Percentiles rank a stretch among this genome's conserved stretches.
Conservation (phyloP, 1,140 invertebrate species). For the Cydia splendana region DNA sequence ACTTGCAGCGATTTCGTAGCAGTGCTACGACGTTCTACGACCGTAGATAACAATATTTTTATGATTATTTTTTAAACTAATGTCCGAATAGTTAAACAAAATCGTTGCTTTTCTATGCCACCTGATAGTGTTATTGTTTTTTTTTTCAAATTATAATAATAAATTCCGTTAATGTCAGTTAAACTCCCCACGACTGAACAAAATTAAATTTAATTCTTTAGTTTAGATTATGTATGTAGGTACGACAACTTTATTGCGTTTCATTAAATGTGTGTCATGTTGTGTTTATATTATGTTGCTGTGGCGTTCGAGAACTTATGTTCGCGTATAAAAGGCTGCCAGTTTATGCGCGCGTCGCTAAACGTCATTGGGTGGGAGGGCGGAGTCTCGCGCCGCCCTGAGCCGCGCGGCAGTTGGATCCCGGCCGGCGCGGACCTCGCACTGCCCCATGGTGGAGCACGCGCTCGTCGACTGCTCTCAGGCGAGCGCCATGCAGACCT, state of each 20-base stretch:
- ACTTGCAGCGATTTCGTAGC: not conserved
- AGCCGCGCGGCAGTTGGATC: conserved; percentile 64
- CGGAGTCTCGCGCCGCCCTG: conserved; percentile 70
- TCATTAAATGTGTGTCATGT: conserved; percentile 53
- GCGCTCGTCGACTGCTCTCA: conserved; percentile 71
- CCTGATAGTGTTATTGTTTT: not conserved
- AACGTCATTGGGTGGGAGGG: conserved; percentile 74
- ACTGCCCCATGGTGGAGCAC: conserved; percentile 75
- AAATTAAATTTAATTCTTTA: not conserved
- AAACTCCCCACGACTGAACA: not conserved
- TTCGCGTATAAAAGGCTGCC: conserved; percentile 63
- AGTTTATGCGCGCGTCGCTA: conserved; percentile 67
- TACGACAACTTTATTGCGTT: conserved; percentile 8
- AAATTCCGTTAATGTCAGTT: not conserved
- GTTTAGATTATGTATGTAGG: not conserved
- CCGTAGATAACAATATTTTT: not conserved
- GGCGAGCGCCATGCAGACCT: conserved; percentile 76
- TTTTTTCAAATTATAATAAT: not conserved
- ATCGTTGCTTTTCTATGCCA: too few relatives aligned
- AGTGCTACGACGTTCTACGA: conserved; percentile 20
- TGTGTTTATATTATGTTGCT: conserved; percentile 66
- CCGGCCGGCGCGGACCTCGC: conserved; percentile 70
- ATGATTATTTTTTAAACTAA: not conserved
- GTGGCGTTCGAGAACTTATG: conserved; percentile 66
- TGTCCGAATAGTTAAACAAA: too few relatives aligned